Evolutionary conservation across 2,113 vertebrate genomes (phyloP).

Genomic region (Dipodomys merriami): DNA sequence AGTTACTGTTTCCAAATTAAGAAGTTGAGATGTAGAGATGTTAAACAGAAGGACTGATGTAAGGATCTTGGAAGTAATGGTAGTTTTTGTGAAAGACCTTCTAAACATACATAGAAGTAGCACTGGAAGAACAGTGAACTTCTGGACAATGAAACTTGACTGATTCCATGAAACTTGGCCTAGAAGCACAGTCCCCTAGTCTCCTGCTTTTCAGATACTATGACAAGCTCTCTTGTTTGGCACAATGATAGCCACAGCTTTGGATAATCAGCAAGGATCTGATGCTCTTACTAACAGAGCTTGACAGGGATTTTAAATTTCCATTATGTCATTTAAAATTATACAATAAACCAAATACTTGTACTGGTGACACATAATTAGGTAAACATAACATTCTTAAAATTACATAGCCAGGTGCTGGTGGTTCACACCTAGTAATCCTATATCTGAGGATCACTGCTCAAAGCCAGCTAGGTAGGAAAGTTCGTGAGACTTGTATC

Average conservation of each 20-base stretch:
- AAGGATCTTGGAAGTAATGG: neutral
- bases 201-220: neutral
- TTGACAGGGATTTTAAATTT: neutral
- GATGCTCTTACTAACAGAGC: neutral
- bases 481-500: too few relatives aligned
- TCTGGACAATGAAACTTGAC: neutral
- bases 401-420: neutral
- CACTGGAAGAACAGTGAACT: neutral
- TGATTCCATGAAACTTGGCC: neutral
- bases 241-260: neutral
- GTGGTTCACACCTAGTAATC: too few relatives aligned
- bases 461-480: too few relatives aligned
- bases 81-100: neutral
- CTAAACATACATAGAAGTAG: neutral
- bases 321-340: neutral
- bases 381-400: neutral
- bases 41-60: neutral
- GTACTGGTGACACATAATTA: neutral
- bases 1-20: neutral
- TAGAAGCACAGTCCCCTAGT: neutral
- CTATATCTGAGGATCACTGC: too few relatives aligned
- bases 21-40: neutral
- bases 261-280: neutral
- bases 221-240: neutral
- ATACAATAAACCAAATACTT: neutral